A percentile compares a stretch with the other conserved stretches of the same genome.
Evolutionary conservation across 2,888 invertebrate genomes (phyloP).

Genomic region (Pocota personata): DNA sequence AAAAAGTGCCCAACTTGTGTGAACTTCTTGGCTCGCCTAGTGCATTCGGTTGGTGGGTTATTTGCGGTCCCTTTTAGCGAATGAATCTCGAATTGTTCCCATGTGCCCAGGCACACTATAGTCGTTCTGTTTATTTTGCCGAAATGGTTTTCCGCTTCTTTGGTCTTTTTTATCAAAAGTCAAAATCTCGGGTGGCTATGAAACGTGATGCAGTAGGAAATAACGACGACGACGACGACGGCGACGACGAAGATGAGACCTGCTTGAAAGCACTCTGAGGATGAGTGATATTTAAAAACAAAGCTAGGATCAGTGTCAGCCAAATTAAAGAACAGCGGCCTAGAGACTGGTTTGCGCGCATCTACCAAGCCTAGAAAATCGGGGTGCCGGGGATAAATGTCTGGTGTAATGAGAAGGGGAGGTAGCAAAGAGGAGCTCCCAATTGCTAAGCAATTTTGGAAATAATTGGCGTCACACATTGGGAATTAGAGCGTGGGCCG

Average conservation of each 20-base stretch:
- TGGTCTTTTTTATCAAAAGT: constrained; percentile 73
- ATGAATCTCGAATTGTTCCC: constrained; percentile 72
- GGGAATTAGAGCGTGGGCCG: constrained; percentile 74
- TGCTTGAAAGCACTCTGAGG: constrained; percentile 63
- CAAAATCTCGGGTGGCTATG: constrained; percentile 74
- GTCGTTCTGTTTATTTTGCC: constrained; percentile 69
- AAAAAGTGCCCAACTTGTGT: constrained; percentile 62
- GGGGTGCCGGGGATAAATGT: constrained; percentile 6
- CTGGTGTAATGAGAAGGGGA: constrained; percentile 1
- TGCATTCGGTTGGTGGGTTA: constrained; percentile 33
- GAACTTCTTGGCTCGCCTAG: constrained; percentile 69
- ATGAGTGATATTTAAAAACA: constrained; percentile 73
- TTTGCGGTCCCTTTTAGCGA: constrained; percentile 70
- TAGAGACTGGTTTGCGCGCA: neutral
- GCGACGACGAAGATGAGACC: constrained; percentile 69
- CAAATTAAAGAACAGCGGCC: constrained; percentile 63
- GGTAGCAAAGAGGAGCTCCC: constrained; percentile 36
- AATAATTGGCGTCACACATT: constrained; percentile 74
- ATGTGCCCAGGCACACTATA: constrained; percentile 42
- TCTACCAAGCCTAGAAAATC: constrained; percentile 12
- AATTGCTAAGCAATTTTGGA: constrained; percentile 71
- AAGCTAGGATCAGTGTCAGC: constrained; percentile 73
- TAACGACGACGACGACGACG: constrained; percentile 77
- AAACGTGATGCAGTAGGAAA: constrained; percentile 82
- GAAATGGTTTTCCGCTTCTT: constrained; percentile 72